phyloP scores from a whole-genome alignment of 2,888 invertebrate species.

The Mythimna lalbum region DNA sequence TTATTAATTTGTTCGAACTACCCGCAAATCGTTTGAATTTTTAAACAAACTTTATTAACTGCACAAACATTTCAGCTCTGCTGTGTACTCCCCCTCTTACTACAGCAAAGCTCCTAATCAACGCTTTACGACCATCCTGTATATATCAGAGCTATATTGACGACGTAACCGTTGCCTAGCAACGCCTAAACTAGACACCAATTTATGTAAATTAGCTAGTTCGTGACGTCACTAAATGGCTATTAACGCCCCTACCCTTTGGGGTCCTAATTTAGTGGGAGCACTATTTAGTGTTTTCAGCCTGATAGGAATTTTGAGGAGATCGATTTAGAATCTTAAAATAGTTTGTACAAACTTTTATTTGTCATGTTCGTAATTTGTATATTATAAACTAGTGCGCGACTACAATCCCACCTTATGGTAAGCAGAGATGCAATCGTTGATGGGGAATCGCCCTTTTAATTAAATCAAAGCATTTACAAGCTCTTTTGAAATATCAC shows the following conservation, averaged over 20 bases:
- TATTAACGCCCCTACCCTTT: conserved; percentile 45
- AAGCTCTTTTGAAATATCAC: too few species aligned
- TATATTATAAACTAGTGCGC: too few species aligned
- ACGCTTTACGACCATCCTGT: conserved; percentile 64
- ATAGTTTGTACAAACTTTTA: background rate
- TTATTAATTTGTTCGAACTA: too few species aligned
- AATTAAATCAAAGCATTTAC: too few species aligned
- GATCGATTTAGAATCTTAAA: background rate
- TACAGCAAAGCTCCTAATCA: conserved; percentile 64
- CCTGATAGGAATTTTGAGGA: background rate
- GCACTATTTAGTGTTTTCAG: conserved; percentile 43
- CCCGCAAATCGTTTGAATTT: too few species aligned
- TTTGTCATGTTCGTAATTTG: background rate
- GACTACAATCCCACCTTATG: too few species aligned
- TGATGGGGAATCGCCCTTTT: too few species aligned
- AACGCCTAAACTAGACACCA: conserved; percentile 58
- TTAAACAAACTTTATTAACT: too few species aligned
- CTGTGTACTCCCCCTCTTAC: conserved; percentile 52
- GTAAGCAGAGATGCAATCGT: too few species aligned
- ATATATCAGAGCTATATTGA: conserved; percentile 55
- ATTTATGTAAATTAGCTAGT: conserved; percentile 63
- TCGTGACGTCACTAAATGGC: conserved; percentile 50
- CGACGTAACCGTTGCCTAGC: conserved; percentile 64
- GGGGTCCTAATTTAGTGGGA: conserved; percentile 18
- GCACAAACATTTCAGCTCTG: conserved; percentile 7